Evolutionary conservation across 2,888 invertebrate genomes (phyloP), one percentile per base, ranked within the genome.

Genomic region (Philaethria dido): DNA sequence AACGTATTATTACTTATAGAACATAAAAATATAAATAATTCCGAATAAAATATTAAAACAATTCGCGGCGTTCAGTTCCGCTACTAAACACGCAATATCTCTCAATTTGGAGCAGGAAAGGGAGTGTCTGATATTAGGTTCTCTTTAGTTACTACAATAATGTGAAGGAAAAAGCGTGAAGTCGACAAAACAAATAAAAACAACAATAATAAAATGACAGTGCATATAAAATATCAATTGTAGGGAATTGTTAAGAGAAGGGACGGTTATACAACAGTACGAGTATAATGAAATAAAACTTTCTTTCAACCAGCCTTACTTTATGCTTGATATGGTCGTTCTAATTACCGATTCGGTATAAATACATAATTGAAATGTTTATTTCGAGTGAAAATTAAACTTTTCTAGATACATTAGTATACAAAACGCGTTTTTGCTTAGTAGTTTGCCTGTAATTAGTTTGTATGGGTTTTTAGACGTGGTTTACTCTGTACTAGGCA

Each of bases 281-380:
- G n/a, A n/a, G n/a, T 22, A 22, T 57, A 42, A 57, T 42, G 25
- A 42, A 57, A 57, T 39, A n/a, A 39, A 42, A 57, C 22, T 57
- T 57, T 42, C 52, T 52, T 33, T 52, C 33, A 11, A 33, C 18
- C 39, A 57, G 22, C 39, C 16, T 42, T 42, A 57, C n/a, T 57
- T 57, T 57, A 57, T 57, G 22, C 42, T 42, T 55, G 16, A 52
- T 57, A 16, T 42, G 42, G 5, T 25, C 25, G 42, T 42, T 57
- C 57, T 57, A 57, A 57, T 57, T 57, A 57, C n/a, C 57, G 5
- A 42, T 25, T 57, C 11, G 22, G 9, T 22, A 42, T 25, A 42
- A 57, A 25, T 57, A n/a, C 16, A 16, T 18, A 29, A 33, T 52
- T 52, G 29, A 33, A 33, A 11, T 16, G 1, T 29, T 5, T 52